Conservation (phyloP, 1,140 invertebrate genomes). For the Fopius arisanus region DNA sequence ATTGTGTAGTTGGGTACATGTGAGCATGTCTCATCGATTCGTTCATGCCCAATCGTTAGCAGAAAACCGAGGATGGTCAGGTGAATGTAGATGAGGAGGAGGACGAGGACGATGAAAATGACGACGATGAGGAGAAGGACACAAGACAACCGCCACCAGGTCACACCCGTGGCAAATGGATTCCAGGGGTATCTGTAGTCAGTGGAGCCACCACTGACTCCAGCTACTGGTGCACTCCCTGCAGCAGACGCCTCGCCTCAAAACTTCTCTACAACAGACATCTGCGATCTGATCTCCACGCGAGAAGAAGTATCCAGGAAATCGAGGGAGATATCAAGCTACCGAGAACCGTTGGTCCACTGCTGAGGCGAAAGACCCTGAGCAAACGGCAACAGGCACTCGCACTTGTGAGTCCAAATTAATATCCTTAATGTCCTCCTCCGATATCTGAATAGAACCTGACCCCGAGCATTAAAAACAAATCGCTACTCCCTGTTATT, state of each 20-base stretch:
- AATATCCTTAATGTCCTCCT: neutral
- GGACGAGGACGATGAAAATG: conserved; percentile 28
- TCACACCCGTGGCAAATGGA: conserved; percentile 81
- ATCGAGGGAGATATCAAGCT: conserved; percentile 43
- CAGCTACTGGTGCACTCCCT: conserved; percentile 80
- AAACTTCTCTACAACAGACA: conserved; percentile 79
- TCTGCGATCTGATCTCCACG: conserved; percentile 75
- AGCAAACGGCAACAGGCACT: conserved; percentile 21
- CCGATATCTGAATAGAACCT: neutral
- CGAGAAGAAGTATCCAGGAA: conserved; percentile 74
- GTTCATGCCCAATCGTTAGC: conserved; percentile 1
- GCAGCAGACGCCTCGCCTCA: conserved; percentile 77
- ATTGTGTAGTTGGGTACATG: conserved; percentile 16
- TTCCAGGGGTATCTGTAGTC: conserved; percentile 67
- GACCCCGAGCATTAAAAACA: neutral
- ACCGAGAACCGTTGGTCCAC: conserved; percentile 17
- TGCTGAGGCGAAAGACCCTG: neutral
- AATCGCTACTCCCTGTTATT: neutral
- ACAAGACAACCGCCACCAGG: conserved; percentile 69
- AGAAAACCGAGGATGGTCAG: conserved; percentile 50
- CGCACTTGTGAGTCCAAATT: conserved; percentile 6
- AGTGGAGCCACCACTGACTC: conserved; percentile 46
- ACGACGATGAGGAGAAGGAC: conserved; percentile 47
- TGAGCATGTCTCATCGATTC: conserved; percentile 30
- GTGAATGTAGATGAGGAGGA: conserved; percentile 26